Conservation (phyloP, 2,113 vertebrate species). For the Dasyurus viverrinus region DNA sequence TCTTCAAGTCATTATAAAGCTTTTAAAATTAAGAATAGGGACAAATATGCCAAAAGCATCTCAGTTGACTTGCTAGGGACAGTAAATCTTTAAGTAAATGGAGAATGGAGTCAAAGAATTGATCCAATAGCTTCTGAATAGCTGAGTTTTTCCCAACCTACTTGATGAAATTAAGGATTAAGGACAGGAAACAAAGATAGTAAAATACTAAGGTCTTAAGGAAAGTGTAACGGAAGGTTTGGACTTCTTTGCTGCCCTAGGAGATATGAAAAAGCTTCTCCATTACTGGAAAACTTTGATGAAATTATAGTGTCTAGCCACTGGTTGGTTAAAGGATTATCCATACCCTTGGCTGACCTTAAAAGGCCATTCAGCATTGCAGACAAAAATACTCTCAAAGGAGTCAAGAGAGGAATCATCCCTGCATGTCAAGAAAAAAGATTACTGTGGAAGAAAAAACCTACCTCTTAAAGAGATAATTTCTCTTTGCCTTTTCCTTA, state of each 20-base stretch:
- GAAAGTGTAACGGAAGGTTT: not conserved
- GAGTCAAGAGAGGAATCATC: not conserved
- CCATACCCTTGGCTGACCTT: not conserved
- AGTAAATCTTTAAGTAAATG: not conserved
- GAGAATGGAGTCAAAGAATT: no score
- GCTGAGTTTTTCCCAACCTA: not conserved
- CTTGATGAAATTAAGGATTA: not conserved
- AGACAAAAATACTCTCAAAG: not conserved
- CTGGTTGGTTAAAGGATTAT: not conserved
- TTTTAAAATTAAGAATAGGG: not conserved
- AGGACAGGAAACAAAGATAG: not conserved
- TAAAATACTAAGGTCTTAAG: not conserved
- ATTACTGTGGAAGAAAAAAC: not conserved
- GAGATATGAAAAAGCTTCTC: not conserved
- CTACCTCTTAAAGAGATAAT: not conserved
- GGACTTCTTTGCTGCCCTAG: not conserved
- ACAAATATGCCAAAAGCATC: not conserved
- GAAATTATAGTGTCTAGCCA: not conserved
- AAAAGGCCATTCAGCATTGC: not conserved
- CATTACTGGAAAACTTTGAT: not conserved
- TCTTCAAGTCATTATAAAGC: not conserved
- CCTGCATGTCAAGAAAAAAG: not conserved
- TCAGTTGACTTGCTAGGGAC: not conserved
- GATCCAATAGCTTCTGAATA: not conserved
- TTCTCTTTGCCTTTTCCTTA: not conserved